These are phyloP conservation scores for Actinopyga echinites DNA, from an alignment of 53 echinoderm and acorn worm species.

Conservation along the genomic window DNA sequence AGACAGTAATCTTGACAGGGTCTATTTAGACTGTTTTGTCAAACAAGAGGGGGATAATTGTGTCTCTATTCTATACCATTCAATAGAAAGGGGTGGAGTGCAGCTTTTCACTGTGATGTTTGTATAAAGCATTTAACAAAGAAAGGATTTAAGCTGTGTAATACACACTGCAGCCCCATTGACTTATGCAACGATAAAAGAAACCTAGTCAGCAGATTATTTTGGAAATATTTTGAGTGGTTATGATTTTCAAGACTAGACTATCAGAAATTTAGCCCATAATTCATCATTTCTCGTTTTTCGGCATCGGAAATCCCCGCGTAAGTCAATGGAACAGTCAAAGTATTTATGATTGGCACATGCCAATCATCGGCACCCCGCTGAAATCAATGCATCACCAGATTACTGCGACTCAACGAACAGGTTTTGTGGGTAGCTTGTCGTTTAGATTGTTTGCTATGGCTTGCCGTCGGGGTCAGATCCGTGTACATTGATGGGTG, in stretches of 20 bases:
- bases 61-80: slow-evolving; percentile 43
- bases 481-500: slow-evolving; percentile 15
- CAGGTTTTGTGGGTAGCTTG: neutral
- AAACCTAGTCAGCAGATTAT: no score
- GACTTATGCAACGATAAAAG: neutral
- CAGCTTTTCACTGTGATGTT: slow-evolving; percentile 23
- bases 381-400: slow-evolving; percentile 22
- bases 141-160: slow-evolving; percentile 6
- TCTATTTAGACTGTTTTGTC: slow-evolving; percentile 75
- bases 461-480: slow-evolving; percentile 7
- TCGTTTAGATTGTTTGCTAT: neutral
- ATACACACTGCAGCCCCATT: slow-evolving; percentile 8
- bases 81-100: slow-evolving; percentile 37
- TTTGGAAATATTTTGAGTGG: neutral
- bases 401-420: slow-evolving; percentile 11
- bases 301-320: neutral
- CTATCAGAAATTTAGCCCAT: neutral
- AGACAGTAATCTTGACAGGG: slow-evolving; percentile 60
- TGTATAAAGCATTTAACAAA: slow-evolving; percentile 4
- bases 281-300: neutral
- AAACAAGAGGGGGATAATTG: slow-evolving; percentile 70
- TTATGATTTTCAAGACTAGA: neutral
- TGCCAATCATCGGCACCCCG: slow-evolving; percentile 28
- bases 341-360: slow-evolving; percentile 6
- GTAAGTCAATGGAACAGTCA: slow-evolving; percentile 27